Conservation (phyloP, 2,888 invertebrate species). For the Anorthoa munda region DNA sequence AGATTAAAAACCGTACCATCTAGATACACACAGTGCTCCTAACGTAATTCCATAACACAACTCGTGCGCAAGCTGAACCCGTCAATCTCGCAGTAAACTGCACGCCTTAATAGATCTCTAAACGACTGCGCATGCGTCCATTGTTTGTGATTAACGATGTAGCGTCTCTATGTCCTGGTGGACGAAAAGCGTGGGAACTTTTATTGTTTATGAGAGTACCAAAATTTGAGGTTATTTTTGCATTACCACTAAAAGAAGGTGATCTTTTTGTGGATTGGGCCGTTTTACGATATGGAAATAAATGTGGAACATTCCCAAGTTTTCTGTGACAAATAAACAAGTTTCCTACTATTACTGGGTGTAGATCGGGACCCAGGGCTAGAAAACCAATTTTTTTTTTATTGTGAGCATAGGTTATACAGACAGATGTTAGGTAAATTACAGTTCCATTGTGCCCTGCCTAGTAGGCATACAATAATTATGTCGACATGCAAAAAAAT, state of each 20-base stretch:
- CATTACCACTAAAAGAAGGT: too few relatives aligned
- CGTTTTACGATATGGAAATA: too few relatives aligned
- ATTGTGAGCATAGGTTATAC: too few relatives aligned
- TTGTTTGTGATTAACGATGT: conserved; percentile 74
- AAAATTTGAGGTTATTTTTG: not conserved
- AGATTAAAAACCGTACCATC: conserved; percentile 14
- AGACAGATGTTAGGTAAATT: too few relatives aligned
- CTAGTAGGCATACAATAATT: too few relatives aligned
- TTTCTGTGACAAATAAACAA: too few relatives aligned
- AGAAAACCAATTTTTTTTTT: too few relatives aligned
- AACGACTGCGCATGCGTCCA: conserved; percentile 67
- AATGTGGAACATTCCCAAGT: too few relatives aligned
- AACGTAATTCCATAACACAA: conserved; percentile 54
- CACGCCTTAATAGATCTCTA: conserved; percentile 66
- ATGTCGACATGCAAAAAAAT: too few relatives aligned
- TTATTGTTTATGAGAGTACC: not conserved
- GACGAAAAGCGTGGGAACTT: conserved; percentile 61
- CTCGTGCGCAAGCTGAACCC: conserved; percentile 58
- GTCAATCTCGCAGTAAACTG: conserved; percentile 69
- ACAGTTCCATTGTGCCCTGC: too few relatives aligned
- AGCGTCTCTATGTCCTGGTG: conserved; percentile 49
- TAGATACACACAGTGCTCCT: conserved; percentile 34
- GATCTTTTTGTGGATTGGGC: too few relatives aligned
- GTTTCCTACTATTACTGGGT: not conserved
- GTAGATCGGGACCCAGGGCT: not conserved